A percentile compares a stretch with the other conserved stretches of the same genome.
Evolutionary conservation across 2,797 vertebrate genomes (phyloP).

Genomic region (Masticophis lateralis): DNA sequence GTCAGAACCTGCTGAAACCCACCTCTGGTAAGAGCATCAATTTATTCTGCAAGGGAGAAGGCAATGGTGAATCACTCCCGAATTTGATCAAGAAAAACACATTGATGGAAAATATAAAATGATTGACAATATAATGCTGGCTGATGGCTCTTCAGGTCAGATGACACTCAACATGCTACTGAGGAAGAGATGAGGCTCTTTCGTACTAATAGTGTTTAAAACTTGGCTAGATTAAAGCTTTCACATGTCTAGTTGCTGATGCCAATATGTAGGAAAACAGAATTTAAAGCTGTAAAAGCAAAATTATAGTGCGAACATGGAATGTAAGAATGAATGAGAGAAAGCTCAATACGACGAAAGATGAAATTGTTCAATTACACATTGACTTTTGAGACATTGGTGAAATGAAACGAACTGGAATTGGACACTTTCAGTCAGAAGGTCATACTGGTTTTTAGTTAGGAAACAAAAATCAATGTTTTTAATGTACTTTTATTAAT

Average conservation of each 20-base stretch:
- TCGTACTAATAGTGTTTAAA: neutral
- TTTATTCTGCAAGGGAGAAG: neutral
- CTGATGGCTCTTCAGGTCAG: neutral
- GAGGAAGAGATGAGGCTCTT: neutral
- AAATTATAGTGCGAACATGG: neutral
- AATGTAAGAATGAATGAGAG: neutral
- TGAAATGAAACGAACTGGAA: neutral
- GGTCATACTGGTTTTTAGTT: neutral
- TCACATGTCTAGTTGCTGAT: neutral
- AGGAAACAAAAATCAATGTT: neutral
- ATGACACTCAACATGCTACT: neutral
- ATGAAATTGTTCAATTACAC: neutral
- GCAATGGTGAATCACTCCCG: neutral
- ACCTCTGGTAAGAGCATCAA: neutral
- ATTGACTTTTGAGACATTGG: neutral
- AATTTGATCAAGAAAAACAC: neutral
- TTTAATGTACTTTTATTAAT: neutral
- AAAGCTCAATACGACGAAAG: neutral
- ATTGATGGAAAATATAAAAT: neutral
- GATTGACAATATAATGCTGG: neutral
- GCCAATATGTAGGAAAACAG: neutral
- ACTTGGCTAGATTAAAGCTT: neutral
- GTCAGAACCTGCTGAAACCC: too few relatives aligned
- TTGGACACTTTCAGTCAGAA: neutral
- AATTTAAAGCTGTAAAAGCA: neutral